Base-by-base conservation (phyloP, 1,140 invertebrate genomes). In the Zaprionus kolodkinae region DNA sequence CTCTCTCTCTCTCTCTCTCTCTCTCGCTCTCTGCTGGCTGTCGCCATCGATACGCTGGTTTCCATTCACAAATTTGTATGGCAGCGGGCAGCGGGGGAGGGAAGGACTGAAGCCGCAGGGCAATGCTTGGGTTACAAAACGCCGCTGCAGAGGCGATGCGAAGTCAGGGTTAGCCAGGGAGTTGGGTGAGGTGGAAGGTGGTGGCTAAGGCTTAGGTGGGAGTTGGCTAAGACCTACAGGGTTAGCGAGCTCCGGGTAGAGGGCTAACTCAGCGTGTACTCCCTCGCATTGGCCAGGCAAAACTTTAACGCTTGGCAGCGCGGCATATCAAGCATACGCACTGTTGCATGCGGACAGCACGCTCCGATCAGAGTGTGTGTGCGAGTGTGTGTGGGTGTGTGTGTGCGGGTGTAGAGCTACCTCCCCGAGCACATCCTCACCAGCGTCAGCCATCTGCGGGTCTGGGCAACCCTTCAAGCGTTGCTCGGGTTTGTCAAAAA, bases 291-390 rank as follows among this genome's bases (percentile, higher is more conserved):
- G 27, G 48, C 38, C 40, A 36, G 6, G 70, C 1, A 30, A 59
- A 56, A 68, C 70, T 54, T 73, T 56, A 61, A 76, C 70, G 71
- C 45, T 75, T 72, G 71, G 66, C 63, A 74, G 63, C 35, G 60
- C 50, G 61, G 52, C 74, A 76, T 76, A 78, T 85, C 71, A 78
- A 78, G 74, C 61, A 85, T 85, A 85, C 81, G 81, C 81, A 85
- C 81, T 85, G 81, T 84, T 78, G 81, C 72, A 66, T 70, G 66
- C 48, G 30, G 10, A 54, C 48, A 27, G 25, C 38, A 27, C 11
- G 36, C 35, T 45, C n/a, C 6, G 1, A 21, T 21, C 21, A 21
- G 21, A 1, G 2, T 21, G 21, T 21, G 21, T 21, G 21, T 21
- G 21, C 2, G 21, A 1, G 21, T 1, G 40, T 45, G 21, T 21